Evolutionary conservation across 2,797 vertebrate species (phyloP), one percentile per base, ranked within the genome.

Genomic region (Miichthys miiuy): DNA sequence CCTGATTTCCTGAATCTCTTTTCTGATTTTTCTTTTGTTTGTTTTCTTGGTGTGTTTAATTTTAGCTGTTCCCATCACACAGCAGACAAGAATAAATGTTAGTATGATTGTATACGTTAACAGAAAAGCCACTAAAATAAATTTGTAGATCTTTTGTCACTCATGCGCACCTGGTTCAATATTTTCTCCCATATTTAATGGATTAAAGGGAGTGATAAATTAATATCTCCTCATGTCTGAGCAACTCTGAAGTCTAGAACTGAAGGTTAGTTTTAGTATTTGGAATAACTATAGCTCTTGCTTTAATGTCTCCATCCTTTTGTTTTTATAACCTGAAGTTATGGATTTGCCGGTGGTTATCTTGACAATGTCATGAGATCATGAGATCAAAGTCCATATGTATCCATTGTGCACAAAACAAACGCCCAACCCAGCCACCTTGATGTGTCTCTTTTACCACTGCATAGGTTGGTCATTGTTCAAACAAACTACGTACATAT

Each of bases 341-440:
- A 79, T 84, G 63, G 42, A 66, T 62, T 80, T 62, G 46, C 61
- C 54, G 34, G 34, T 25, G n/a, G 42, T 71, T 71, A 87, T 85
- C 74, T 87, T 51, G 42, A 78, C 64, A 81, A 74, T 80, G 34
- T 38, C 34, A 38, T 38, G 34, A 69, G 76, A 77, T 88, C 72
- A 58, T 68, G 21, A 72, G 93, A 89, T 89, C 93, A 90, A 92
- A 93, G 94, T 93, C 89, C 85, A 72, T 65, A 74, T 90, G 58
- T 71, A 67, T 89, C 71, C 68, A 83, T 87, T 87, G 87, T 88
- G 54, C 30, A 51, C 57, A 77, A 38, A 91, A 85, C 87, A 94
- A 89, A 93, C 90, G 88, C 50, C 47, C 48, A 67, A 52, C n/a
- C 60, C 9, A 51, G 72, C 56, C 54, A 63, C 81, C 66, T 81